These are phyloP conservation scores for Drosophila barbarae DNA, from an alignment of 2,888 invertebrate genomes.

Conservation along the genomic window DNA sequence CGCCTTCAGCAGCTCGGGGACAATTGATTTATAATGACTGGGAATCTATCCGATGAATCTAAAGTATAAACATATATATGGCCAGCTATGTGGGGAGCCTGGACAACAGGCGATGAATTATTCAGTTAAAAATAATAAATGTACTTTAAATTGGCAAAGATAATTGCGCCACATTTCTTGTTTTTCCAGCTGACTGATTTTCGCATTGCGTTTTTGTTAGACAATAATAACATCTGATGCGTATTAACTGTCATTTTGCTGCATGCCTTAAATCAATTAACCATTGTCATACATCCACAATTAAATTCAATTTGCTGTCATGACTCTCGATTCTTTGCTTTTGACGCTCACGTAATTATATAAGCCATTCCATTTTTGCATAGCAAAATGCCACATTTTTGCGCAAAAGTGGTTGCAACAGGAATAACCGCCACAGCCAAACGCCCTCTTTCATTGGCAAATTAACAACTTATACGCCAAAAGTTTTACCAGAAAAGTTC, in stretches of 20 bases:
- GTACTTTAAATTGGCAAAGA: conserved; percentile 25
- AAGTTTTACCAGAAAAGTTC: conserved; percentile 63
- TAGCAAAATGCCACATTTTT: conserved; percentile 13
- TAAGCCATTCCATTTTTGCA: conserved; percentile 22
- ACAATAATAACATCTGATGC: conserved; percentile 19
- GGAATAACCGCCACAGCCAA: conserved; percentile 62
- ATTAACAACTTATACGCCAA: conserved; percentile 72
- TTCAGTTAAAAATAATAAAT: conserved; percentile 34
- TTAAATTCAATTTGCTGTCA: conserved; percentile 25
- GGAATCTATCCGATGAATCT: conserved; percentile 18
- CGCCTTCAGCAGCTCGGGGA: conserved; percentile 17
- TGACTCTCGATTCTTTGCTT: conserved; percentile 3
- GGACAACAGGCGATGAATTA: conserved; percentile 22
- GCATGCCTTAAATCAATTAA: conserved; percentile 29
- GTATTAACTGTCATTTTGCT: conserved; percentile 23
- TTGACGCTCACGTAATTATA: conserved; percentile 22
- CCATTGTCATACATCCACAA: conserved; percentile 28
- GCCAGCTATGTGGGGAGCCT: conserved; percentile 19
- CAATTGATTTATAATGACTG: conserved; percentile 51
- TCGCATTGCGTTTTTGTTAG: neutral
- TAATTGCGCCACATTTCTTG: conserved; percentile 16
- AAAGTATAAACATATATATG: neutral
- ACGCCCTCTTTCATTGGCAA: conserved; percentile 70
- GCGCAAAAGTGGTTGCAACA: conserved; percentile 28
- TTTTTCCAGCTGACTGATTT: conserved; percentile 15